Conservation (phyloP, 2,797 vertebrate species). For the Chaenodraco wilsoni region DNA sequence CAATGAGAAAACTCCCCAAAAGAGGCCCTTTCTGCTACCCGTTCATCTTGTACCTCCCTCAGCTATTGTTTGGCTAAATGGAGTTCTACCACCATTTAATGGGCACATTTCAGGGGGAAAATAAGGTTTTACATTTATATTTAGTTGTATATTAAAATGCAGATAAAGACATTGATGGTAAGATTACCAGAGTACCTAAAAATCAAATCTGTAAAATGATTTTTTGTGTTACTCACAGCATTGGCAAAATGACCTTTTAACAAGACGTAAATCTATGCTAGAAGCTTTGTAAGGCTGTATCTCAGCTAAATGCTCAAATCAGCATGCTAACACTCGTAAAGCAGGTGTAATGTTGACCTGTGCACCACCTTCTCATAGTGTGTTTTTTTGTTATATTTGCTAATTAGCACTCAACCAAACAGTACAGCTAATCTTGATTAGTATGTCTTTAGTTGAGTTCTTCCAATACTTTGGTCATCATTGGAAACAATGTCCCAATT, state of each 20-base stretch:
- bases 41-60: slow-evolving; percentile 24
- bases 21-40: not conserved
- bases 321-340: no score
- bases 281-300: not conserved
- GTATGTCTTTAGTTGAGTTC: not conserved
- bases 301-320: no score
- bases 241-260: not conserved
- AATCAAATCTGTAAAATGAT: not conserved
- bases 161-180: not conserved
- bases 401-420: not conserved
- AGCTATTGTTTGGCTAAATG: slow-evolving; percentile 21
- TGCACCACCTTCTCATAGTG: no score
- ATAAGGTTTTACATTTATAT: not conserved
- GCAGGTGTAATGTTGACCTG: no score
- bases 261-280: no score
- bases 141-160: not conserved
- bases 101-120: not conserved
- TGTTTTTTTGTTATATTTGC: not conserved
- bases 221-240: not conserved
- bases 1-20: no score
- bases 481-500: no score
- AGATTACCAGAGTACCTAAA: no score
- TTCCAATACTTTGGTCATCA: no score
- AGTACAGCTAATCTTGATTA: not conserved
- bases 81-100: slow-evolving; percentile 6